Base-by-base conservation (phyloP, 2,888 invertebrate species). In the Orchesellides sinensis region DNA sequence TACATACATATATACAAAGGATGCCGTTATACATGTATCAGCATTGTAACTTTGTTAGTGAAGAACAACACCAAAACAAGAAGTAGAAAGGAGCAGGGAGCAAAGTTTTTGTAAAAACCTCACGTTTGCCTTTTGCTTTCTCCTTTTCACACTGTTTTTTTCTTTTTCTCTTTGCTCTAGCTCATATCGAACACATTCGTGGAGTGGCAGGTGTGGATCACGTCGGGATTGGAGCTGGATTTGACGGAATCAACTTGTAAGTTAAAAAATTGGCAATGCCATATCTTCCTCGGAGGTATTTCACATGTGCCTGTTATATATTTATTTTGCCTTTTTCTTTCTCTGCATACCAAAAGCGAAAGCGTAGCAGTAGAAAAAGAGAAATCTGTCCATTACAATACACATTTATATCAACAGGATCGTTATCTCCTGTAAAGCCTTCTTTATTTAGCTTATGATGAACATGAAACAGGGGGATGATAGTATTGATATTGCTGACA, bases 161-260 rank as follows among this genome's bases (percentile, higher is more conserved):
- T 52, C 80, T 82, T 77, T 81, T 65, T 80, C 32, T 21, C 27
- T 68, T 47, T 40, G 10, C 52, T 90, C 84, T 89, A 92, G 93
- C 94, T 86, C 96, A 96, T 91, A 96, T 96, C 89, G 96, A 96
- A 90, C 95, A 96, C 91, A 95, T 96, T 89, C 92, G 96, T 87
- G 92, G 92, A 78, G 94, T 96, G 86, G 95, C 95, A 5, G 96
- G 96, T 78, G 93, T 96, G 87, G 95, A 96, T 90, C 96, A 96
- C 90, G 95, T 96, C 84, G 96, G 96, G 10, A 92, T 96, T 86
- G 96, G 96, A 27, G 96, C 96, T 32, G 96, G 96, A 54, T 96
- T 95, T 90, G 96, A 96, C 89, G 96, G 96, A 88, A 96, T 96
- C 91, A 95, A 96, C 92, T 94, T 93, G 96, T 96, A 92, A 95